phyloP scores from a whole-genome alignment of 1,140 invertebrate genomes.

The Littorina saxatilis region DNA sequence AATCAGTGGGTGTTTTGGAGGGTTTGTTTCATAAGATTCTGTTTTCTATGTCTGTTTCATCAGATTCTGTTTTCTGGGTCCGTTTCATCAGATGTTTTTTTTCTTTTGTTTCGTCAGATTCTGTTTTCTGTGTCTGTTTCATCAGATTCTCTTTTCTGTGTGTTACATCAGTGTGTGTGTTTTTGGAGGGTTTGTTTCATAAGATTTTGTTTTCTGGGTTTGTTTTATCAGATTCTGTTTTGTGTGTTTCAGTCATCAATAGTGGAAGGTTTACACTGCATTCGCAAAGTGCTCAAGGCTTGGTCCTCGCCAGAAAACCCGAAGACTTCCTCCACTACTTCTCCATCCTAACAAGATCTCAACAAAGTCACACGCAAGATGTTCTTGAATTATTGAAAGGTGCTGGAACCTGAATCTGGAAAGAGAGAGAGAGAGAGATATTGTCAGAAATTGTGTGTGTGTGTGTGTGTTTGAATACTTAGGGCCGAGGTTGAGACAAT shows the following conservation, averaged over 20 bases:
- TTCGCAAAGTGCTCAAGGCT: constrained; percentile 47
- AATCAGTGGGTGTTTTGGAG: background rate
- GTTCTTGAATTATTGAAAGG: too few species aligned
- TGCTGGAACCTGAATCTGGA: too few species aligned
- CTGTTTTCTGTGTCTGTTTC: background rate
- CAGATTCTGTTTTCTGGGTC: background rate
- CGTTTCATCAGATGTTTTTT: background rate
- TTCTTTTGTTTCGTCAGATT: background rate
- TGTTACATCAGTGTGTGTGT: background rate
- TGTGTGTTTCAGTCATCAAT: constrained; percentile 51
- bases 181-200: background rate
- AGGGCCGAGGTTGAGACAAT: too few species aligned
- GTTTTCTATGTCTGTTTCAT: too few species aligned
- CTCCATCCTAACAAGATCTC: constrained; percentile 9
- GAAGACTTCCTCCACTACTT: background rate
- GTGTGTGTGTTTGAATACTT: too few species aligned
- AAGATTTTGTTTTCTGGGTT: background rate
- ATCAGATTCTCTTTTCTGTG: background rate
- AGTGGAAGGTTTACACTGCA: constrained; percentile 47
- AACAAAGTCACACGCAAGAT: too few species aligned
- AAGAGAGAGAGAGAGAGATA: too few species aligned
- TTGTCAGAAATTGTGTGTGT: too few species aligned
- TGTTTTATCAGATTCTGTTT: background rate
- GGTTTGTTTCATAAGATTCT: background rate
- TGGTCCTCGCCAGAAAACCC: constrained; percentile 50